Conservation (phyloP, 2,797 vertebrate genomes). For the Nothura maculosa region DNA sequence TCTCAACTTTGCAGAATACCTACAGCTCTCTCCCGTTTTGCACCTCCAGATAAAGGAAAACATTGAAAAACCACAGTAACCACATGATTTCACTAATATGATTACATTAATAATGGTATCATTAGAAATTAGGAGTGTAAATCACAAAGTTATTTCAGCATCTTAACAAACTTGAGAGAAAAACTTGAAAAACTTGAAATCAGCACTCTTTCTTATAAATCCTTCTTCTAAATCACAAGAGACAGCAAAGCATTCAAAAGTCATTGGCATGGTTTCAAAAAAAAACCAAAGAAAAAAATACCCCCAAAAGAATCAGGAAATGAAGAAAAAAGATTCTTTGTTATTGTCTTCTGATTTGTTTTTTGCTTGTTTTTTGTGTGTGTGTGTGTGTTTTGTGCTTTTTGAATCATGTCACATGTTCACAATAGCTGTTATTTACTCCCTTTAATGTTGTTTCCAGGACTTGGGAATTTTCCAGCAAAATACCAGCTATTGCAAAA, state of each 20-base stretch:
- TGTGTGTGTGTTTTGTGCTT: accelerated
- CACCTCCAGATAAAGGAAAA: background rate
- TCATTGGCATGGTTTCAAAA: background rate
- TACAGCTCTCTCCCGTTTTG: background rate
- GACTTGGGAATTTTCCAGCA: background rate
- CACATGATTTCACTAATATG: background rate
- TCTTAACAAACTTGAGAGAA: background rate
- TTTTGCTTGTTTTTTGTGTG: background rate
- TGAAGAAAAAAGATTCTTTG: accelerated
- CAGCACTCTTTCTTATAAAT: accelerated
- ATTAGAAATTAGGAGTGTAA: background rate
- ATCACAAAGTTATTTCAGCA: background rate
- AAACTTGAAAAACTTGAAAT: background rate
- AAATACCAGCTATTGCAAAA: conserved; percentile 16
- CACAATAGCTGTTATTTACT: background rate
- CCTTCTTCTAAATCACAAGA: background rate
- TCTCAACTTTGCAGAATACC: background rate
- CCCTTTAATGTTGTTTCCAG: background rate
- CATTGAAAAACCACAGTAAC: accelerated
- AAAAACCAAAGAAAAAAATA: background rate
- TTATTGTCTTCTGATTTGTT: background rate
- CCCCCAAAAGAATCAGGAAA: background rate
- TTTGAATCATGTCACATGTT: background rate
- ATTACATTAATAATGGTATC: background rate
- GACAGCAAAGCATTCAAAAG: background rate